Evolutionary conservation across 2,113 vertebrate genomes (phyloP), one percentile per base, ranked within the genome.

Genomic region (Potamarius usumacintae): DNA sequence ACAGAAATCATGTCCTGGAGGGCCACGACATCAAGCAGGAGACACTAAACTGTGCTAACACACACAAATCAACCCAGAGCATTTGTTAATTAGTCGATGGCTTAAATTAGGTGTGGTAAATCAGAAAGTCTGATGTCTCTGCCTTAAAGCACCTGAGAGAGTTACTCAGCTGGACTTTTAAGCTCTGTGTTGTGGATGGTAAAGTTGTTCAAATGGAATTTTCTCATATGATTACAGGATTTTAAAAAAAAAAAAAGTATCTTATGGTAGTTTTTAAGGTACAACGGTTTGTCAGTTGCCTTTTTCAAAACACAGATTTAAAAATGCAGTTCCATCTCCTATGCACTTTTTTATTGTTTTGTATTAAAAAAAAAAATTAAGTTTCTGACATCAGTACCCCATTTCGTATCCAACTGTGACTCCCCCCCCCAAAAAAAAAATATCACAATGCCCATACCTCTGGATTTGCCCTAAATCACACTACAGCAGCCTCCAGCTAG

Each of bases 41-140:
- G 76, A 78, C 76, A 7, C 76, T 55, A 79, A 79, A 79, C 52
- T 17, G 52, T 55, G 76, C 55, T 42, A 58, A 81, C 18, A 60
- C 79, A 42, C 79, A 60, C 57, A 81, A 42, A 34, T 42, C n/a
- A 60, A 34, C 78, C 60, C 57, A 6, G 30, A 18, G 11, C 60
- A 17, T 58, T 60, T 22, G 55, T 58, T 81, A 60, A 60, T 58
- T 58, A 80, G 77, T 1, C 0, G 12, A 79, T 55, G 48, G 25
- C 7, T 79, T 79, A 30, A 79, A 79, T 80, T 34, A 27, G n/a
- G 14, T 2, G n/a, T 27, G 34, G 14, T 34, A 60, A 34, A 80
- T 34, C 78, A 80, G 0, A 1, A 15, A 53, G 50, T 15, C 76
- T 15, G 25, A 30, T 18, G 9, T 22, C 17, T 60, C n/a, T 81